Evolutionary conservation across 2,113 vertebrate species (phyloP).

Genomic region (Amia ocellicauda): DNA sequence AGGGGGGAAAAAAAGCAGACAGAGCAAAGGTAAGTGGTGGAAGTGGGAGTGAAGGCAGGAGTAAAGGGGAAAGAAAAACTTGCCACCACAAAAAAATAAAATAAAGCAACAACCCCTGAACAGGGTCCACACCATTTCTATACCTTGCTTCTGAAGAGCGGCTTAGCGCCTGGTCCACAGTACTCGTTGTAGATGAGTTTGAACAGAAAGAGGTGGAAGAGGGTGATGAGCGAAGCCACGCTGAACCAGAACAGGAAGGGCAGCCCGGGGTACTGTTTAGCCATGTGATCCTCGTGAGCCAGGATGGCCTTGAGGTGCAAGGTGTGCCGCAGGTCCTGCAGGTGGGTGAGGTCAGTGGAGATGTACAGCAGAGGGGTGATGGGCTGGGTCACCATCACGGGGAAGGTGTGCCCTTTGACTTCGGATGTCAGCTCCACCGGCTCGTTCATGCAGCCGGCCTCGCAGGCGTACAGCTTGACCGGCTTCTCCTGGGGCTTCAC

Average conservation of each 20-base stretch:
- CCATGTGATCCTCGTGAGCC: conserved; percentile 97
- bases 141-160: conserved; percentile 97
- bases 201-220: conserved; percentile 98
- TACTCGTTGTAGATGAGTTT: conserved; percentile 99
- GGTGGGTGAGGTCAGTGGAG: conserved; percentile 85
- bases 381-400: conserved; percentile 92
- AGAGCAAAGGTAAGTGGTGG: not conserved
- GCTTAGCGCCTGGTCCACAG: conserved; percentile 92
- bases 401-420: conserved; percentile 81
- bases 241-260: conserved; percentile 99
- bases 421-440: conserved; percentile 90
- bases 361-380: conserved; percentile 93
- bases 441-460: conserved; percentile 90
- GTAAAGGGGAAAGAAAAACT: conserved; percentile 14
- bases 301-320: conserved; percentile 93
- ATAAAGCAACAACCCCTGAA: too few species aligned
- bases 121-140: conserved; percentile 41
- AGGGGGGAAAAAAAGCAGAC: conserved; percentile 11
- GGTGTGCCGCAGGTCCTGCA: conserved; percentile 92
- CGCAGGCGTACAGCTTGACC: conserved; percentile 84
- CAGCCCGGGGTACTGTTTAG: conserved; percentile 88
- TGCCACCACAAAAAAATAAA: conserved; percentile 19
- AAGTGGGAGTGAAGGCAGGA: not conserved
- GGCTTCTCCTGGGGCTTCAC: conserved; percentile 85
- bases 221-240: conserved; percentile 91